Conservation (phyloP, 2,797 vertebrate genomes). For the Naso thynnoides region DNA sequence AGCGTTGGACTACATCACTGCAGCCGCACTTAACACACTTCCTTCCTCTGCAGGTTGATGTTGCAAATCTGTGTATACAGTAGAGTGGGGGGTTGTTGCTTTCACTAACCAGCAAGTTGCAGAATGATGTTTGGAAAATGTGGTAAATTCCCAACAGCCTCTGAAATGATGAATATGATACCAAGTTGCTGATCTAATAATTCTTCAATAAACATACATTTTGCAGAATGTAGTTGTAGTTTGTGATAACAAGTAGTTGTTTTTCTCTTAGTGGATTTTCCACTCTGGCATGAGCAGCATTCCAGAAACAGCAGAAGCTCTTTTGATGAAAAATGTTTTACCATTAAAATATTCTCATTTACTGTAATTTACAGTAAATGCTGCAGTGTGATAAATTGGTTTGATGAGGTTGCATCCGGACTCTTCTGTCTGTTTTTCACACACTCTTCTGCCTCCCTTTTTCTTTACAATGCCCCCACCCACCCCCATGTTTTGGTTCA, state of each 20-base stretch:
- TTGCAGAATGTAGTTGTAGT: neutral
- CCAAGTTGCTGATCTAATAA: neutral
- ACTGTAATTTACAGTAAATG: no score
- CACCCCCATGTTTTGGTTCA: constrained; percentile 13
- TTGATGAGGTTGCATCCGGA: constrained; percentile 59
- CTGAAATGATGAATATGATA: neutral
- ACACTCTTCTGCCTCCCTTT: constrained; percentile 39
- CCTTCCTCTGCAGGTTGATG: neutral
- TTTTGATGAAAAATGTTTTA: constrained; percentile 31
- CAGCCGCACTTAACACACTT: constrained; percentile 1
- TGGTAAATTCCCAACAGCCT: neutral
- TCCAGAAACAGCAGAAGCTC: constrained; percentile 27
- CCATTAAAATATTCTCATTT: constrained; percentile 46
- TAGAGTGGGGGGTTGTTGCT: neutral
- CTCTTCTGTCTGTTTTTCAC: constrained; percentile 42
- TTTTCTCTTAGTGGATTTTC: constrained; percentile 7
- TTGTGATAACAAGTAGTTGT: neutral
- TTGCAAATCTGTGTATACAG: neutral
- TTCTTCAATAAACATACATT: neutral
- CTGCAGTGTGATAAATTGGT: constrained; percentile 53
- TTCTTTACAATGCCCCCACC: constrained; percentile 10
- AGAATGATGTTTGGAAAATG: neutral
- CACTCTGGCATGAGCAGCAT: constrained; percentile 10
- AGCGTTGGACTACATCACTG: neutral
- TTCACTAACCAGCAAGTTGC: neutral